Percentiles rank a stretch among this genome's conserved stretches.
Evolutionary conservation across 1,140 invertebrate genomes (phyloP).

Genomic region (Pseudachorutes palmiensis): DNA sequence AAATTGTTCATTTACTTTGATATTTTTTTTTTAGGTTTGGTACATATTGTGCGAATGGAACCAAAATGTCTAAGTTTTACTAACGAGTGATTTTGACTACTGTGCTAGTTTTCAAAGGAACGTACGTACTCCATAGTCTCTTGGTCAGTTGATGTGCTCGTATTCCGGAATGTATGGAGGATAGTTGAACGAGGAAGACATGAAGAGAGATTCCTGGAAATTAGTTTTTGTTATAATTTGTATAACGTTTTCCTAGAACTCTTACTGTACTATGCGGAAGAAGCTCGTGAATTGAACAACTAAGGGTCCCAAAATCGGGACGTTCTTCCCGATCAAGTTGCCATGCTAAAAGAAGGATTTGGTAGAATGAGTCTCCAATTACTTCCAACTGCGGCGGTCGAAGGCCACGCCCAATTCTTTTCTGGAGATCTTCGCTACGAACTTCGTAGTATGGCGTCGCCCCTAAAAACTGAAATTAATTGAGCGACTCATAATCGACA

Average conservation of each 20-base stretch:
- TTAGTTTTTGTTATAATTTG: not conserved
- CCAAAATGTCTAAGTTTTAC: too few relatives aligned
- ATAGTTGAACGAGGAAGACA: slow-evolving; percentile 28
- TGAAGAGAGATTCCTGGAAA: slow-evolving; percentile 31
- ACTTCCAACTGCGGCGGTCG: slow-evolving; percentile 62
- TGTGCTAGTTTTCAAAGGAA: too few relatives aligned
- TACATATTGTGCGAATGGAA: too few relatives aligned
- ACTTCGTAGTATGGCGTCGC: slow-evolving; percentile 67
- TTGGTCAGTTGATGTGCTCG: slow-evolving; percentile 28
- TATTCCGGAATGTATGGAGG: slow-evolving; percentile 35
- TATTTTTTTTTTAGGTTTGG: too few relatives aligned
- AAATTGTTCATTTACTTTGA: too few relatives aligned
- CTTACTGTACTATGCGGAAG: slow-evolving; percentile 33
- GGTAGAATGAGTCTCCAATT: slow-evolving; percentile 63
- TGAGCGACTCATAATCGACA: not conserved
- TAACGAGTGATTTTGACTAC: too few relatives aligned
- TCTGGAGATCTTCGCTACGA: slow-evolving; percentile 56
- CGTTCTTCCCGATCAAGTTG: slow-evolving; percentile 69
- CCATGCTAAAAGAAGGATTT: slow-evolving; percentile 76
- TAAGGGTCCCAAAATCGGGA: slow-evolving; percentile 50
- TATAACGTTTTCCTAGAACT: not conserved
- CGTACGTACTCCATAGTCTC: too few relatives aligned
- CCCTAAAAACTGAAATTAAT: slow-evolving; percentile 42
- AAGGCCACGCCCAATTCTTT: slow-evolving; percentile 57
- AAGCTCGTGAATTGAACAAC: slow-evolving; percentile 35